Percentiles rank a stretch among this genome's conserved stretches.
Conservation (phyloP, 2,113 vertebrate species). For the Gobio gobio region DNA sequence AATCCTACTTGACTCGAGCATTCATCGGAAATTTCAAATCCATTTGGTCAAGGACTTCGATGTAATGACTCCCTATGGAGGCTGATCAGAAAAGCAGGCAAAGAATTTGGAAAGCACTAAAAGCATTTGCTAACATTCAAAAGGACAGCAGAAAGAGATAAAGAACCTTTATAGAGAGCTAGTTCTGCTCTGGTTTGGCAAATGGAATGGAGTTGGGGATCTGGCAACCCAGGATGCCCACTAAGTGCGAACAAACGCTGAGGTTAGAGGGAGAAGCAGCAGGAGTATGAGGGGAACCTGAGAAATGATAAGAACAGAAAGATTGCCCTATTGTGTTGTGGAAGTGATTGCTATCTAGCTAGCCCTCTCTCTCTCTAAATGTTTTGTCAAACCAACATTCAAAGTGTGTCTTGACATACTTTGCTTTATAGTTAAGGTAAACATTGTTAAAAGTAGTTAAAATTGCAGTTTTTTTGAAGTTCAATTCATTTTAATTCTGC, state of each 20-base stretch:
- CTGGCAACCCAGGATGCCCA: slow-evolving; percentile 36
- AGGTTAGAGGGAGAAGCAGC: slow-evolving; percentile 8
- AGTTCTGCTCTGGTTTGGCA: slow-evolving; percentile 38
- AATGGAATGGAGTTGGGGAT: slow-evolving; percentile 12
- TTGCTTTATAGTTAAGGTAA: neutral
- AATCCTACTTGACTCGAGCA: neutral
- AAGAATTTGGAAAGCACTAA: slow-evolving; percentile 43
- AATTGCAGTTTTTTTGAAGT: neutral
- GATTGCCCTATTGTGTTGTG: neutral
- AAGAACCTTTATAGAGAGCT: slow-evolving; percentile 4
- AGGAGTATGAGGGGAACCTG: neutral
- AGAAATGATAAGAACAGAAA: slow-evolving; percentile 12
- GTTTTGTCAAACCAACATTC: neutral
- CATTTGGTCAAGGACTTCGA: slow-evolving; percentile 28
- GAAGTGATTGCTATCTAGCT: neutral
- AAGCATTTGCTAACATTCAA: slow-evolving; percentile 30
- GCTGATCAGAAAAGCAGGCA: slow-evolving; percentile 50
- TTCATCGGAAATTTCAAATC: slow-evolving; percentile 16
- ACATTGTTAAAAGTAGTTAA: neutral
- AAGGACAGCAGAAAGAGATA: neutral
- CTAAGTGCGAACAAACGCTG: slow-evolving; percentile 34
- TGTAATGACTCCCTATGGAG: slow-evolving; percentile 31
- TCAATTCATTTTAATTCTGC: no score
- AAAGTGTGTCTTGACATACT: neutral
- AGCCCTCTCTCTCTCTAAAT: neutral